Percentiles rank a stretch among this genome's conserved stretches.
These are phyloP conservation scores for Tenrec ecaudatus DNA, from an alignment of 2,113 vertebrate genomes.

Conservation along the genomic window DNA sequence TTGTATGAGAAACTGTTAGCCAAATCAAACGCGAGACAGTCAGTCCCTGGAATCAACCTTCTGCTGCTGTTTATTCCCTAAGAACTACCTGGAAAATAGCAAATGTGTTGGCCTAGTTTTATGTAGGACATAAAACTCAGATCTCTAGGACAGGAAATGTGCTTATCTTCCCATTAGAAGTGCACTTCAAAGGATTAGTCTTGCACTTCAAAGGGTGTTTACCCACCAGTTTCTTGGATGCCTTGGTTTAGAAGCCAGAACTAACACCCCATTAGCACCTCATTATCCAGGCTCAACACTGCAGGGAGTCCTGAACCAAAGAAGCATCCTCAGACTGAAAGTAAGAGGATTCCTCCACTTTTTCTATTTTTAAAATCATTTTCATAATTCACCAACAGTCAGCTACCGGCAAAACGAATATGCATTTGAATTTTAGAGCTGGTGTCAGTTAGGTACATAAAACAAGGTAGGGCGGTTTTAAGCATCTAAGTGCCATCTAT, in stretches of 20 bases:
- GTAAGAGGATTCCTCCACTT: neutral
- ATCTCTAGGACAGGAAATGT: constrained; percentile 58
- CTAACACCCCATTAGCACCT: constrained; percentile 74
- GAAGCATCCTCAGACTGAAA: constrained; percentile 1
- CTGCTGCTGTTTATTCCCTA: neutral
- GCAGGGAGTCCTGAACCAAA: neutral
- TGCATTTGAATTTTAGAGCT: neutral
- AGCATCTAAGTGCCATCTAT: neutral
- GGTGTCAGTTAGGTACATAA: neutral
- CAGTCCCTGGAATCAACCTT: neutral
- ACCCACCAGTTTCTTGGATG: constrained; percentile 46
- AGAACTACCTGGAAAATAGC: neutral
- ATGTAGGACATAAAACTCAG: neutral
- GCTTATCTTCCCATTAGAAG: constrained; percentile 51
- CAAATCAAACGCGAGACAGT: neutral
- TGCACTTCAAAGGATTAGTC: constrained; percentile 70
- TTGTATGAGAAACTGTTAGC: neutral
- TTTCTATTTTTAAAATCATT: neutral
- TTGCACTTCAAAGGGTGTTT: constrained; percentile 61
- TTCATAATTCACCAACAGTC: neutral
- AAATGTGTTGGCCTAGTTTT: constrained; percentile 1
- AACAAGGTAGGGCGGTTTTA: neutral
- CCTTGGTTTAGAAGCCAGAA: constrained; percentile 57
- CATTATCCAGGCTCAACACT: constrained; percentile 68
- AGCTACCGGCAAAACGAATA: neutral